Conservation (phyloP, 1,140 invertebrate genomes). For the Aradophagus sp. region DNA sequence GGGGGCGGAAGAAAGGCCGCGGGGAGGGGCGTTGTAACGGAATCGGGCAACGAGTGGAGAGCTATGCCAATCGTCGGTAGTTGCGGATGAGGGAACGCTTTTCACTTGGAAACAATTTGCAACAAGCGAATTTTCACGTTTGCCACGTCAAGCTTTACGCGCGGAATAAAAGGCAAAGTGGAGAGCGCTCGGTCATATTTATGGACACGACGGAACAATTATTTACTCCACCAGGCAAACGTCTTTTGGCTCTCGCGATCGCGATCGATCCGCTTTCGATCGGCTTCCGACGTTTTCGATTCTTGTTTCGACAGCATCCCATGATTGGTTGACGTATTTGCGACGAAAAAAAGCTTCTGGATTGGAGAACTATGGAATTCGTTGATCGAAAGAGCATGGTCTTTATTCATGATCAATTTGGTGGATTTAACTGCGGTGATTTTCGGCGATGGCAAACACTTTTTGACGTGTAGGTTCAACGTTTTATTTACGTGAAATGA, state of each 20-base stretch:
- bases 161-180: constrained; percentile 39
- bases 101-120: constrained; percentile 55
- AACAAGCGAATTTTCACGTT: constrained; percentile 53
- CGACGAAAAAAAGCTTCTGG: too few relatives aligned
- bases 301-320: too few relatives aligned
- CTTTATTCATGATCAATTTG: too few relatives aligned
- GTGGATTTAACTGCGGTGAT: too few relatives aligned
- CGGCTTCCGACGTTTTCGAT: too few relatives aligned
- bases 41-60: constrained; percentile 42
- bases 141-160: constrained; percentile 42
- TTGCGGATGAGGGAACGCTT: constrained; percentile 47
- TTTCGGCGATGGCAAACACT: too few relatives aligned
- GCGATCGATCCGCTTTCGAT: constrained; percentile 57
- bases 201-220: constrained; percentile 35
- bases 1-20: constrained; percentile 2
- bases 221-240: constrained; percentile 38
- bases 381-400: too few relatives aligned
- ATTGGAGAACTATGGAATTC: too few relatives aligned
- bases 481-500: too few relatives aligned
- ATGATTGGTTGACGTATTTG: too few relatives aligned
- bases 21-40: constrained; percentile 43
- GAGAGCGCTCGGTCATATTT: constrained; percentile 9
- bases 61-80: constrained; percentile 46
- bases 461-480: too few relatives aligned
- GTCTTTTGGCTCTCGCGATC: constrained; percentile 33